phyloP scores from a whole-genome alignment of 2,797 vertebrate genomes.

The Nyctalus aviator region DNA sequence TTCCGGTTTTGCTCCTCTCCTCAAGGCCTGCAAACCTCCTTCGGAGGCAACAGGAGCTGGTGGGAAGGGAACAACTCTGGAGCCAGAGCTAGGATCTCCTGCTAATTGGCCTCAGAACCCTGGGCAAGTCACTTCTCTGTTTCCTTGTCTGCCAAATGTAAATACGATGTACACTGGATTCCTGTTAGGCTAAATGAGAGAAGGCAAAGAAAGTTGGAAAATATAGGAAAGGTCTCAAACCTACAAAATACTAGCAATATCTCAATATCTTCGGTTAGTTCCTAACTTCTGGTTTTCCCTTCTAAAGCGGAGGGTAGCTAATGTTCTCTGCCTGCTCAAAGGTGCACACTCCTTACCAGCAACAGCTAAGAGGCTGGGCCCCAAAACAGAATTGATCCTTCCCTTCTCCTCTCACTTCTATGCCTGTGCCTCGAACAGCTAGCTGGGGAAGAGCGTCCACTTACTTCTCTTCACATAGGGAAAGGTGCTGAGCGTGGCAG shows the following conservation, averaged over 20 bases:
- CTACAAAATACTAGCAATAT: neutral
- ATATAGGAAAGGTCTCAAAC: constrained; percentile 28
- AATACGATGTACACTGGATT: neutral
- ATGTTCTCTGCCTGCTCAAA: neutral
- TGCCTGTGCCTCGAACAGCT: neutral
- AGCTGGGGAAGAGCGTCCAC: constrained; percentile 3
- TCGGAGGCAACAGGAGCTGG: constrained; percentile 9
- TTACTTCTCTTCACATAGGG: constrained; percentile 18
- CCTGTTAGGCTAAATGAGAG: constrained; percentile 44
- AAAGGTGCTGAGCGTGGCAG: neutral
- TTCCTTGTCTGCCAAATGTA: constrained; percentile 24
- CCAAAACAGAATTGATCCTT: neutral
- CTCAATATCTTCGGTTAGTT: neutral
- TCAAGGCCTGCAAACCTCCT: neutral
- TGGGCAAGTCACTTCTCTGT: constrained; percentile 19
- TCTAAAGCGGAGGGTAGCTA: neutral
- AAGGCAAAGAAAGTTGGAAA: constrained; percentile 27
- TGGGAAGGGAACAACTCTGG: neutral
- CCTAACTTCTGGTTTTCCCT: neutral
- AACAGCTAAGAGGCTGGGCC: neutral
- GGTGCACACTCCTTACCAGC: neutral
- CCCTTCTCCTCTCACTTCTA: neutral
- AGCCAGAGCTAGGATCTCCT: neutral
- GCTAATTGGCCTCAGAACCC: constrained; percentile 26
- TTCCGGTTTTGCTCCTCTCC: constrained; percentile 17